Conservation (phyloP, 53 echinoderm and acorn worm genomes). For the Hippasteria phrygiana region DNA sequence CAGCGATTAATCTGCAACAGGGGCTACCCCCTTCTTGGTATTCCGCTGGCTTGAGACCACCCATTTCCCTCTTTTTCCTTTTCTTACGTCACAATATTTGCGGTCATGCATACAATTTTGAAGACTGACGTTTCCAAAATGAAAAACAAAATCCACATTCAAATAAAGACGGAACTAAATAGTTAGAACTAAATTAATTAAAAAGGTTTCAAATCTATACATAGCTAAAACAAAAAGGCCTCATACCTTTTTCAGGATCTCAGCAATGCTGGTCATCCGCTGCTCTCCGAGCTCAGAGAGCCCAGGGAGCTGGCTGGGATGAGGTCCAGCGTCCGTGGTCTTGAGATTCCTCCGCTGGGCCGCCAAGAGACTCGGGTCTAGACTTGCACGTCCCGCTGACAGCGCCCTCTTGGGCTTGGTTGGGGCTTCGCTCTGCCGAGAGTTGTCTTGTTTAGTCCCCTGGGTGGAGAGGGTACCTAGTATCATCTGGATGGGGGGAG, state of each 20-base stretch:
- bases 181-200: too few species aligned
- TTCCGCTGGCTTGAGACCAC: too few species aligned
- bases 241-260: conserved; percentile 72
- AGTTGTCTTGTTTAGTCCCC: neutral
- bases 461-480: neutral
- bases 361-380: conserved; percentile 28
- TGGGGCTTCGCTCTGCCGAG: neutral
- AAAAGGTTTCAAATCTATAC: neutral
- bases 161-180: too few species aligned
- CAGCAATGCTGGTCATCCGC: conserved; percentile 69
- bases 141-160: too few species aligned
- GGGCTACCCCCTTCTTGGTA: too few species aligned
- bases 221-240: neutral
- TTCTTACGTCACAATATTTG: too few species aligned
- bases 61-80: too few species aligned
- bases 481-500: conserved; percentile 4
- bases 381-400: neutral
- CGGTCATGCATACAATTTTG: too few species aligned
- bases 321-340: conserved; percentile 53
- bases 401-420: neutral
- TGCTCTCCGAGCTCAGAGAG: conserved; percentile 54
- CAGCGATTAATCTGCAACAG: too few species aligned
- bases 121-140: too few species aligned
- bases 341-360: conserved; percentile 51
- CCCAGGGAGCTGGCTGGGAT: conserved; percentile 75